These are phyloP conservation scores for Paragorgia papillata DNA, from an alignment of 92 coral and sea anemone genomes.

Conservation along the genomic window DNA sequence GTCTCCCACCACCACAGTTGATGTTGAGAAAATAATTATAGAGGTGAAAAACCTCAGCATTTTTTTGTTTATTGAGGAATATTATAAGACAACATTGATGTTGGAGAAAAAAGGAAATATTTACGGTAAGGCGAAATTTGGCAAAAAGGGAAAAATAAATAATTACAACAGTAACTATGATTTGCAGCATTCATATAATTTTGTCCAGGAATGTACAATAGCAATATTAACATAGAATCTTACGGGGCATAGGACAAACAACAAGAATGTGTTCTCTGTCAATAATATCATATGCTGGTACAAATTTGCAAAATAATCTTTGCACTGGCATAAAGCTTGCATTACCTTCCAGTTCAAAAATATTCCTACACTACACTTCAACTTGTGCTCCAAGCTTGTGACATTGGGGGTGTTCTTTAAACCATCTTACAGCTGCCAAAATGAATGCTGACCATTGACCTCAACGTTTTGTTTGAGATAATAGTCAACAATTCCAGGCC, in stretches of 20 bases:
- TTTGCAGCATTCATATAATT: no score
- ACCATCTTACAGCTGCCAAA: slow-evolving; percentile 49
- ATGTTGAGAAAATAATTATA: no score
- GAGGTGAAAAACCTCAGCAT: no score
- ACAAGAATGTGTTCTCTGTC: slow-evolving; percentile 41
- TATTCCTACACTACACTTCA: slow-evolving; percentile 46
- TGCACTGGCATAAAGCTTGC: slow-evolving; percentile 49
- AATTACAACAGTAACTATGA: no score
- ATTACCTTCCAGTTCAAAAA: slow-evolving; percentile 38
- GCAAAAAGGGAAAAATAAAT: no score
- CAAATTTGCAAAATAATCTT: slow-evolving; percentile 33
- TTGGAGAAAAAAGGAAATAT: no score
- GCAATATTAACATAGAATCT: slow-evolving; percentile 44
- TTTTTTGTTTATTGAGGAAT: no score
- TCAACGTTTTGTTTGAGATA: slow-evolving; percentile 19
- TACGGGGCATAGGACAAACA: slow-evolving; percentile 45
- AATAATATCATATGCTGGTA: slow-evolving; percentile 45
- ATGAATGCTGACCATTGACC: slow-evolving; percentile 40
- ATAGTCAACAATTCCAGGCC: slow-evolving; percentile 39
- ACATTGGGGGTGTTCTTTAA: slow-evolving; percentile 25
- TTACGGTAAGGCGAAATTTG: no score
- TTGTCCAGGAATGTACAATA: no score
- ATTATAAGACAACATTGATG: no score
- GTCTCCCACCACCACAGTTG: no score
- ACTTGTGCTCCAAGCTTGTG: slow-evolving; percentile 35